phyloP scores from a whole-genome alignment of 2,797 vertebrate genomes.

The Poeciliopsis infans region DNA sequence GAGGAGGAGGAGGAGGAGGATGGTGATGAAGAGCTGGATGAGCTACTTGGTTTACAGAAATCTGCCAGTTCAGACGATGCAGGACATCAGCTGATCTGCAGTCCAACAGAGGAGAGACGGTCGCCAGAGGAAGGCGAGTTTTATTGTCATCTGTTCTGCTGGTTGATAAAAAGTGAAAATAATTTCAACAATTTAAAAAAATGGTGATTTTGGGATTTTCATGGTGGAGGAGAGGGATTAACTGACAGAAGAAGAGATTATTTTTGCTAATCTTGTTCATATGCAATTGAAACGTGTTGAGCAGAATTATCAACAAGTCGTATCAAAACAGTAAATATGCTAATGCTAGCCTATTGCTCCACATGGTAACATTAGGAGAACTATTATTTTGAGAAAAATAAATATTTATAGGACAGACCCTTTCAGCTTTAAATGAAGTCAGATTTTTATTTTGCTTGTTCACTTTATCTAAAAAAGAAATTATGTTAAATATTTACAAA shows the following conservation, averaged over 20 bases:
- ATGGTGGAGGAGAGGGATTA: no score
- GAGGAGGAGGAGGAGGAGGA: slow-evolving; percentile 55
- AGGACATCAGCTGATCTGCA: slow-evolving; percentile 5
- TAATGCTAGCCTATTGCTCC: background rate
- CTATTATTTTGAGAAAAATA: no score
- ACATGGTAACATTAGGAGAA: background rate
- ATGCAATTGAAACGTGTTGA: background rate
- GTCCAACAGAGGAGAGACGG: background rate
- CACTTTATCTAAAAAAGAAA: no score
- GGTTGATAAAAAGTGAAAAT: background rate
- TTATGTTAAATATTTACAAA: no score
- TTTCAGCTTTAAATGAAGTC: no score
- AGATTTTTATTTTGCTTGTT: background rate
- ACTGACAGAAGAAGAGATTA: background rate
- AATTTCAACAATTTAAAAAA: background rate
- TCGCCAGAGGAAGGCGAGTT: slow-evolving; percentile 43
- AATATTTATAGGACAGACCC: no score
- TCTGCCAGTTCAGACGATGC: slow-evolving; percentile 41
- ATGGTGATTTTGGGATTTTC: background rate
- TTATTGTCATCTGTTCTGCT: background rate
- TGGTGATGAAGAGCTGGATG: slow-evolving; percentile 88
- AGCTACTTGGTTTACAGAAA: slow-evolving; percentile 85
- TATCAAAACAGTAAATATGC: background rate
- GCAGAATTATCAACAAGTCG: background rate
- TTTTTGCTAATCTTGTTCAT: background rate